phyloP scores from a whole-genome alignment of 1,140 invertebrate species.

The Nephila pilipes region DNA sequence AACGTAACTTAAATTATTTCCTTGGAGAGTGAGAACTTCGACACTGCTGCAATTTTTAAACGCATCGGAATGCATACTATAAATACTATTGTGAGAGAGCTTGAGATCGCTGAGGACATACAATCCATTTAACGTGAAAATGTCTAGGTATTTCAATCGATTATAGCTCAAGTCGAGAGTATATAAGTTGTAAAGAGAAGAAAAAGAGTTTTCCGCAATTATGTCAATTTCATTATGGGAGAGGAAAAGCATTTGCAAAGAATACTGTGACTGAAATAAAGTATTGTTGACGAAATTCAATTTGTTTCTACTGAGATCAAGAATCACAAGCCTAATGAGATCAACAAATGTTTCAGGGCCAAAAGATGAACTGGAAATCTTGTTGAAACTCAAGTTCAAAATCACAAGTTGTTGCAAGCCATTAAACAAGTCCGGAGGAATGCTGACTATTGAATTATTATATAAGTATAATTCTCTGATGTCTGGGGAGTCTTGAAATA shows the following conservation, averaged over 20 bases:
- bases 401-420: conserved; percentile 90
- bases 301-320: conserved; percentile 92
- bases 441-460: conserved; percentile 90
- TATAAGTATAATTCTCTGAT: conserved; percentile 90
- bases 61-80: conserved; percentile 78
- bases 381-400: conserved; percentile 92
- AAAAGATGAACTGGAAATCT: conserved; percentile 89
- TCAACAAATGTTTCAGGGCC: conserved; percentile 91
- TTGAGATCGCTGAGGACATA: conserved; percentile 91
- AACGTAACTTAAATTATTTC: conserved; percentile 78
- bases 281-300: conserved; percentile 89
- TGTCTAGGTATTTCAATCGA: conserved; percentile 88
- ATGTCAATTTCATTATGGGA: conserved; percentile 79
- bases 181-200: conserved; percentile 91
- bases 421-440: conserved; percentile 89
- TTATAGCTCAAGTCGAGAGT: conserved; percentile 90
- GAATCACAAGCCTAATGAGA: conserved; percentile 90
- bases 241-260: conserved; percentile 78
- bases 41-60: conserved; percentile 79
- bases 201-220: conserved; percentile 83
- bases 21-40: conserved; percentile 79
- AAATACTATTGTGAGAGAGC: conserved; percentile 88
- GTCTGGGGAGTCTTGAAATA: conserved; percentile 88
- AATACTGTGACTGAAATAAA: conserved; percentile 85
- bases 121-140: conserved; percentile 91